Percentiles rank a stretch among this genome's conserved stretches.
Evolutionary conservation across 2,113 vertebrate genomes (phyloP).

Genomic region (Ellobius talpinus): DNA sequence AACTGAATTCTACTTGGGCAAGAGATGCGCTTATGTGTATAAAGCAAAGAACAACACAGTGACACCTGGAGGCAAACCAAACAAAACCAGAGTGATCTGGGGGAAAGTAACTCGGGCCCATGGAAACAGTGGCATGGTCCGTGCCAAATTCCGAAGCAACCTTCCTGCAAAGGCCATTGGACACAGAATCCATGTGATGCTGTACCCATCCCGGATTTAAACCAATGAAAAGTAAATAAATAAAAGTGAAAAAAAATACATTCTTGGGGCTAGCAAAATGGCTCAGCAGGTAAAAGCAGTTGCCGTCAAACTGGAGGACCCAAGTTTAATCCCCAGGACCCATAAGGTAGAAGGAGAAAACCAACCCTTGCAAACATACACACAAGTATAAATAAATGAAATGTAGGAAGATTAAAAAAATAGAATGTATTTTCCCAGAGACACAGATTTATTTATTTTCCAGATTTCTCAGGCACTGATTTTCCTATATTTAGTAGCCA

Average conservation of each 20-base stretch:
- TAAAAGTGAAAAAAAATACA: neutral
- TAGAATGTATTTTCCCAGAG: slow-evolving; percentile 8
- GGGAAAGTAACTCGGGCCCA: too few species aligned
- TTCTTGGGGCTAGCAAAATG: neutral
- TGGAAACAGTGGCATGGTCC: too few species aligned
- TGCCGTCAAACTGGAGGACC: neutral
- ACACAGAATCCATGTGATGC: too few species aligned
- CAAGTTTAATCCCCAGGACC: neutral
- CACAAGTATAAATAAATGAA: neutral
- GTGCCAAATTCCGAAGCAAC: too few species aligned
- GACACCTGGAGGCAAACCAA: too few species aligned
- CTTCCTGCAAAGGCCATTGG: too few species aligned
- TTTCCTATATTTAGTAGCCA: slow-evolving; percentile 15
- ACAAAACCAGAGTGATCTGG: too few species aligned
- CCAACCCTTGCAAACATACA: neutral
- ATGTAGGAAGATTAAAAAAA: neutral
- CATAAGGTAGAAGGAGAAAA: neutral
- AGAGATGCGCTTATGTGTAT: too few species aligned
- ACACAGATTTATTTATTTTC: neutral
- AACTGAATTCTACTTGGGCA: too few species aligned
- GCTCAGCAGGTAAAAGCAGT: neutral
- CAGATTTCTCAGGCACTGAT: slow-evolving; percentile 7
- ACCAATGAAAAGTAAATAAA: too few species aligned
- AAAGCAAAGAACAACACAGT: too few species aligned
- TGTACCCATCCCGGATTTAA: too few species aligned